These are phyloP conservation scores for Caenorhabditis japonica DNA, from an alignment of 2,888 invertebrate species.

Conservation along the genomic window DNA sequence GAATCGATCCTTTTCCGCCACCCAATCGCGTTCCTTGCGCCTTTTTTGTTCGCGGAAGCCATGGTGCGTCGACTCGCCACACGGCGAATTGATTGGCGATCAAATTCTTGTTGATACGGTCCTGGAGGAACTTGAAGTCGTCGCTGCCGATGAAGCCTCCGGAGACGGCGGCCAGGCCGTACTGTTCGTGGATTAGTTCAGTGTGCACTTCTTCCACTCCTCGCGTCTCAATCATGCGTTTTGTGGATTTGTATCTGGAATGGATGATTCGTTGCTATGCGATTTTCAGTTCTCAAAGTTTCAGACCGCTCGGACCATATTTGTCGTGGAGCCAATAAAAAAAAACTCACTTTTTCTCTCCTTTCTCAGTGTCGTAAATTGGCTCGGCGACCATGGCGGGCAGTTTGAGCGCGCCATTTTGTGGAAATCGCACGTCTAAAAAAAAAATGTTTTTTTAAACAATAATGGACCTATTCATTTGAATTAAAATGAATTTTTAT, in stretches of 20 bases:
- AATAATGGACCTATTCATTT: neutral
- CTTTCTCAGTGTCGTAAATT: slow-evolving; percentile 68
- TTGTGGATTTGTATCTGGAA: slow-evolving; percentile 68
- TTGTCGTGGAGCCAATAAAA: neutral
- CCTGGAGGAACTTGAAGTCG: slow-evolving; percentile 79
- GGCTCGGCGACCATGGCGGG: slow-evolving; percentile 75
- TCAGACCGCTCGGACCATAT: no score
- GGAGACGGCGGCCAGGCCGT: slow-evolving; percentile 87
- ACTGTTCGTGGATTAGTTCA: slow-evolving; percentile 89
- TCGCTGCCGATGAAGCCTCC: slow-evolving; percentile 73
- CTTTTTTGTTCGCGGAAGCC: slow-evolving; percentile 93
- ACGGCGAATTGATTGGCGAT: slow-evolving; percentile 88
- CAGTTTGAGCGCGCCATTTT: slow-evolving; percentile 70
- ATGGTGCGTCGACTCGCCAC: slow-evolving; percentile 94
- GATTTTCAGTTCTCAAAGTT: neutral
- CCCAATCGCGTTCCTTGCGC: slow-evolving; percentile 80
- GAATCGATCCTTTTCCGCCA: slow-evolving; percentile 93
- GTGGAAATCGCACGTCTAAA: slow-evolving; percentile 75
- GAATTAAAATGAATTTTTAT: no score
- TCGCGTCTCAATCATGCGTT: slow-evolving; percentile 74
- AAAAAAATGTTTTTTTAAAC: slow-evolving; percentile 1
- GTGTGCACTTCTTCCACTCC: slow-evolving; percentile 83
- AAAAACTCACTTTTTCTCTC: slow-evolving; percentile 68
- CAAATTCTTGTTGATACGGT: slow-evolving; percentile 85
- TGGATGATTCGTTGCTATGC: neutral